Conservation (phyloP, 2,888 invertebrate genomes). For the Venusia cambrica region DNA sequence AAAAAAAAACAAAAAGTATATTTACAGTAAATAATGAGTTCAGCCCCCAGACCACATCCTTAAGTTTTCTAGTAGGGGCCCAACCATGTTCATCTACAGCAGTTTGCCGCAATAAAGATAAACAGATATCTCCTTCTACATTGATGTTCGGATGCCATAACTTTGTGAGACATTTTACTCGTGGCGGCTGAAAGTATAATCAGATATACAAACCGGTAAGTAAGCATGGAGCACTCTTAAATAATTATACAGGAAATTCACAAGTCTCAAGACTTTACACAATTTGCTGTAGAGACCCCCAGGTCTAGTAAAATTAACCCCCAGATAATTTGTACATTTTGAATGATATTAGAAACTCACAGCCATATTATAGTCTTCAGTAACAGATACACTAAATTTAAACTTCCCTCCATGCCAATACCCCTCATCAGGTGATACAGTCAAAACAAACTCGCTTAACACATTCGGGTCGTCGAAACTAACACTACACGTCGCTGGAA, state of each 20-base stretch:
- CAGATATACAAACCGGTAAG: too few species aligned
- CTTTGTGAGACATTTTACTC: slow-evolving; percentile 94
- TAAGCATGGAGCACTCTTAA: too few species aligned
- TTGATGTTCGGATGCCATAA: slow-evolving; percentile 98
- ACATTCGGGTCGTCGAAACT: slow-evolving; percentile 91
- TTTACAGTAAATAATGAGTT: slow-evolving; percentile 95
- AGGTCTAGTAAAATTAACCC: too few species aligned
- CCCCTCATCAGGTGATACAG: slow-evolving; percentile 92
- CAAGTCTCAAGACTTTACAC: too few species aligned
- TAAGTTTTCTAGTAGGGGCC: slow-evolving; percentile 95
- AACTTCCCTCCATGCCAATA: slow-evolving; percentile 94
- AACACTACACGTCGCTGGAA: slow-evolving; percentile 90
- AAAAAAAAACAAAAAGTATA: slow-evolving; percentile 32
- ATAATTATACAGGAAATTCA: too few species aligned
- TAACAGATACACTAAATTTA: slow-evolving; percentile 91
- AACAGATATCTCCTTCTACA: slow-evolving; percentile 94
- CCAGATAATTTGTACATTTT: too few species aligned
- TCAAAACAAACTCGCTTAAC: slow-evolving; percentile 89
- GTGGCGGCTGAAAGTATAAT: slow-evolving; percentile 89
- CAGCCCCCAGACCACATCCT: slow-evolving; percentile 96
- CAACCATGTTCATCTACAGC: slow-evolving; percentile 96
- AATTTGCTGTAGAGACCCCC: too few species aligned
- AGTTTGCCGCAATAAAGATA: slow-evolving; percentile 93
- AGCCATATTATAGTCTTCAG: slow-evolving; percentile 97
- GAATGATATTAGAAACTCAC: slow-evolving; percentile 85